Evolutionary conservation across 2,888 invertebrate genomes (phyloP).

Genomic region (Andricus quercusramuli): DNA sequence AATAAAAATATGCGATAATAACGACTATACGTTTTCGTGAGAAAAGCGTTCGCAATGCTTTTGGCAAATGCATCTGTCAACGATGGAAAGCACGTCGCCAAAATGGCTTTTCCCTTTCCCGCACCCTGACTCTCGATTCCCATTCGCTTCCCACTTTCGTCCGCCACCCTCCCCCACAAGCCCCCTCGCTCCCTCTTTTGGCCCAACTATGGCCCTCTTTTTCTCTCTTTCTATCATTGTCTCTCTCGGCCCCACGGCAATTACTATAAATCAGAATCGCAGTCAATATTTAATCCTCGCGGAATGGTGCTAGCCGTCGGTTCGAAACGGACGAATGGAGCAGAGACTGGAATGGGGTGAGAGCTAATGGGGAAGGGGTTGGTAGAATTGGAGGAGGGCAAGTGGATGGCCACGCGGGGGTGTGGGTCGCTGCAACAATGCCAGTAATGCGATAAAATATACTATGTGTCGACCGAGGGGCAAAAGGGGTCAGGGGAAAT

Average conservation of each 20-base stretch:
- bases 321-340: conserved; percentile 62
- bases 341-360: conserved; percentile 42
- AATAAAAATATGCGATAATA: conserved; percentile 67
- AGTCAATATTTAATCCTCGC: conserved; percentile 77
- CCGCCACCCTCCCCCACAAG: conserved; percentile 26
- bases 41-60: conserved; percentile 65
- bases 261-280: conserved; percentile 78
- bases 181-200: neutral
- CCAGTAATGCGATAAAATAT: conserved; percentile 75
- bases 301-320: conserved; percentile 71
- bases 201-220: conserved; percentile 41
- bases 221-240: conserved; percentile 59
- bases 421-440: conserved; percentile 71
- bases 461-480: conserved; percentile 64
- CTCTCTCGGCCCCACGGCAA: conserved; percentile 70
- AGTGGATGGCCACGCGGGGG: conserved; percentile 54
- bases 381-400: conserved; percentile 41
- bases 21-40: conserved; percentile 61
- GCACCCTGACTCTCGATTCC: conserved; percentile 34
- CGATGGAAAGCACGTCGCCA: conserved; percentile 67
- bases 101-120: conserved; percentile 56
- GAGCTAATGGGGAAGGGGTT: conserved; percentile 51
- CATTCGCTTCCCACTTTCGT: conserved; percentile 50
- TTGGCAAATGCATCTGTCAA: conserved; percentile 71
- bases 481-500: neutral